Evolutionary conservation across 2,113 vertebrate species (phyloP).

Genomic region (Dermatemys mawii): DNA sequence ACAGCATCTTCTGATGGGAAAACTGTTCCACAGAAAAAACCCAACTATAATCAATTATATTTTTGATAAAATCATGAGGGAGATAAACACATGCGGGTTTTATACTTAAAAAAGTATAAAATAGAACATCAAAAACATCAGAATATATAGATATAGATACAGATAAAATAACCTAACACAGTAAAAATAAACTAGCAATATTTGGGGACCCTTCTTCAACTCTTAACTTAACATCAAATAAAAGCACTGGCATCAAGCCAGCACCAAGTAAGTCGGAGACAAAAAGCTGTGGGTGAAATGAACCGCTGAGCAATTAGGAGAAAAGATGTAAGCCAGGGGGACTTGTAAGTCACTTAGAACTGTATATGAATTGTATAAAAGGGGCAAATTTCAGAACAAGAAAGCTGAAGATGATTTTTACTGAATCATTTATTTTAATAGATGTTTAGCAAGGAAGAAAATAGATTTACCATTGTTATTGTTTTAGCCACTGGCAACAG

Average conservation of each 20-base stretch:
- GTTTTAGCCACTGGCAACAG: slow-evolving; percentile 62
- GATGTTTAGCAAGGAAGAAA: slow-evolving; percentile 36
- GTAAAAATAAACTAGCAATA: not conserved
- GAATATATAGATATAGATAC: not conserved
- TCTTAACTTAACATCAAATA: not conserved
- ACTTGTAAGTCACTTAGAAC: not conserved
- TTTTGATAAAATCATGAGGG: not conserved
- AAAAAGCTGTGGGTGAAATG: not conserved
- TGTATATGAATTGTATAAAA: not conserved
- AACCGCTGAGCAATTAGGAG: not conserved
- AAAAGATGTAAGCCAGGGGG: not conserved
- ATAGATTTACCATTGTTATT: slow-evolving; percentile 61
- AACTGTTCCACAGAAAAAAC: fast-evolving
- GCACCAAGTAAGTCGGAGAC: not conserved
- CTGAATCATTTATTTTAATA: slow-evolving; percentile 58
- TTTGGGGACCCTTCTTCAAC: not conserved
- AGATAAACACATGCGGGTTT: not conserved
- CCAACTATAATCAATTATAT: not conserved
- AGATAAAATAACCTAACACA: not conserved
- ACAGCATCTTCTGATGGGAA: not conserved
- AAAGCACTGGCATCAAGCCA: not conserved
- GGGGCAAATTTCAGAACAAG: not conserved
- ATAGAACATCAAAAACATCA: not conserved
- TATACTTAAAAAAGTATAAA: not conserved
- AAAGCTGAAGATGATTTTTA: slow-evolving; percentile 43